Evolutionary conservation across 1,140 invertebrate genomes (phyloP).

Genomic region (Sycophaga agraensis): DNA sequence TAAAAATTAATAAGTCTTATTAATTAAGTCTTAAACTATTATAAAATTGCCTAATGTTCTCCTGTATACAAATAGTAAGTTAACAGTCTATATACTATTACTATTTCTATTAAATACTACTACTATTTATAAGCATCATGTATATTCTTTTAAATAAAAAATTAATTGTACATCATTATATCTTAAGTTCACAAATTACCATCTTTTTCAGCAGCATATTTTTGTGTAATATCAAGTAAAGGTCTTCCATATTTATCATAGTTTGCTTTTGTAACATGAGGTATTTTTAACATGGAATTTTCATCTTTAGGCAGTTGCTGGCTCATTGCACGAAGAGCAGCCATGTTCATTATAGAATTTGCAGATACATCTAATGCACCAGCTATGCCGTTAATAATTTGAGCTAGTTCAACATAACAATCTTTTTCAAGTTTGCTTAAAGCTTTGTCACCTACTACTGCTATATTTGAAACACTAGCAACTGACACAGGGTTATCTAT

Average conservation of each 20-base stretch:
- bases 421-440: conserved; percentile 54
- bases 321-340: conserved; percentile 72
- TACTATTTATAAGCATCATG: too few species aligned
- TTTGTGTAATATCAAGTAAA: conserved; percentile 74
- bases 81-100: too few species aligned
- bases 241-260: conserved; percentile 82
- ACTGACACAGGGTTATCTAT: conserved; percentile 29
- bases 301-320: conserved; percentile 71
- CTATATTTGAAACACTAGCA: conserved; percentile 33
- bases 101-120: too few species aligned
- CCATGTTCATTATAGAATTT: conserved; percentile 64
- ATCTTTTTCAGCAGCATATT: conserved; percentile 61
- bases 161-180: too few species aligned
- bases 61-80: too few species aligned
- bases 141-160: too few species aligned
- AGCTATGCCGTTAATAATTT: conserved; percentile 59
- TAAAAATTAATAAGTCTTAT: too few species aligned
- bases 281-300: conserved; percentile 79
- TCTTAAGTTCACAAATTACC: too few species aligned
- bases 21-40: too few species aligned
- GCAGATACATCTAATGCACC: conserved; percentile 57
- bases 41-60: too few species aligned
- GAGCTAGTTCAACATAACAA: conserved; percentile 60
- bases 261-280: conserved; percentile 85
- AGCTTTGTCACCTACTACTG: conserved; percentile 31